phyloP scores from a whole-genome alignment of 2,797 vertebrate genomes.

The Acanthiza pusilla region DNA sequence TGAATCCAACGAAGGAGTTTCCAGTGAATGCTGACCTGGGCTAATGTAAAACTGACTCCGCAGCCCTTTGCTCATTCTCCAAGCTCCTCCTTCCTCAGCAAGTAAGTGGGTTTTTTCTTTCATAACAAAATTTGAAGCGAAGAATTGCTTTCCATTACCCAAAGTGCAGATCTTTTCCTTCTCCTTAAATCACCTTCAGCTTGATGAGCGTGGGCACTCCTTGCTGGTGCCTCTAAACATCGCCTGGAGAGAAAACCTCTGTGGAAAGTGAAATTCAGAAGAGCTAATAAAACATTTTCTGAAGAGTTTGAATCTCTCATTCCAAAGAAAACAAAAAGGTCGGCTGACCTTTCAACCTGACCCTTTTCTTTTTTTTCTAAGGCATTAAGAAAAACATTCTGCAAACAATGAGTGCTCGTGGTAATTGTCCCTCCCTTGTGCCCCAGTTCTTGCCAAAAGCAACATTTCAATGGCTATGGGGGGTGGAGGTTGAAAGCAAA shows the following conservation, averaged over 20 bases:
- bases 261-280: conserved; percentile 60
- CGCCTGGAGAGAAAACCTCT: conserved; percentile 56
- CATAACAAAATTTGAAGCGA: background rate
- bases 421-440: conserved; percentile 69
- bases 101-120: background rate
- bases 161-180: conserved; percentile 14
- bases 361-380: conserved; percentile 54
- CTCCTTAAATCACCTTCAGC: conserved; percentile 56
- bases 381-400: conserved; percentile 72
- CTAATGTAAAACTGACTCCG: background rate
- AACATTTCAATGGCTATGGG: conserved; percentile 69
- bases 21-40: background rate
- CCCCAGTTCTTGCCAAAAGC: conserved; percentile 67
- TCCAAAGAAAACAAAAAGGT: conserved; percentile 73
- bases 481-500: conserved; percentile 66
- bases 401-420: conserved; percentile 67
- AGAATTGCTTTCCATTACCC: background rate
- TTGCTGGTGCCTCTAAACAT: conserved; percentile 53
- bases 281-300: conserved; percentile 69
- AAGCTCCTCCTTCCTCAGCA: background rate
- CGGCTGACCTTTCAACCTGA: conserved; percentile 67
- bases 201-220: conserved; percentile 12
- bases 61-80: background rate
- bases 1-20: background rate
- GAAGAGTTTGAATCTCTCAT: conserved; percentile 64